These are phyloP conservation scores for Dolichotis patagonum DNA, from an alignment of 2,113 vertebrate species.

Conservation along the genomic window DNA sequence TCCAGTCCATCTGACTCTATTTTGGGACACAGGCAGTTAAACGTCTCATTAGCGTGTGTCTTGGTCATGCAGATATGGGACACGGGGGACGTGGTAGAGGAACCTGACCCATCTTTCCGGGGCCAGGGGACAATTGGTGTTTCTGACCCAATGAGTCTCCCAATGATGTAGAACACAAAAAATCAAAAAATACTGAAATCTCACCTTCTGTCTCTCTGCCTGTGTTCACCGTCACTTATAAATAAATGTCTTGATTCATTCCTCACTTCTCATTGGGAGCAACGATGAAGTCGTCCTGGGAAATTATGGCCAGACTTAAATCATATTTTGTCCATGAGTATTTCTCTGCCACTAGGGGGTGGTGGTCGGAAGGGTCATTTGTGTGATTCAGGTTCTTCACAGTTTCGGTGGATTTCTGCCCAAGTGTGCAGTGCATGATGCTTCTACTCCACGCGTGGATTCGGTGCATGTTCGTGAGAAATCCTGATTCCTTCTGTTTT, in stretches of 20 bases:
- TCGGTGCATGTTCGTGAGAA: fast-evolving
- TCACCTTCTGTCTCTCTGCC: background rate
- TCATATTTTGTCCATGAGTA: background rate
- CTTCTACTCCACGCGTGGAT: background rate
- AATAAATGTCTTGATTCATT: background rate
- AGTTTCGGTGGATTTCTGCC: background rate
- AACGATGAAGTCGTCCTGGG: background rate
- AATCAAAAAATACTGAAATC: too few species aligned
- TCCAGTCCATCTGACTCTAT: background rate
- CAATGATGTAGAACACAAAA: fast-evolving
- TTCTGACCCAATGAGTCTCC: background rate
- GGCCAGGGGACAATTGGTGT: fast-evolving
- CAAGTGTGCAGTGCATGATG: fast-evolving
- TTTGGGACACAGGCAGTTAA: background rate
- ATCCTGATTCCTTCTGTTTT: background rate
- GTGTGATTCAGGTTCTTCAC: background rate
- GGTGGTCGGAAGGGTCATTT: background rate
- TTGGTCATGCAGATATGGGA: too few species aligned
- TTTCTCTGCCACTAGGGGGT: background rate
- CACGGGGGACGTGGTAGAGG: fast-evolving
- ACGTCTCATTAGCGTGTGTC: fast-evolving
- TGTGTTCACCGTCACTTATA: too few species aligned
- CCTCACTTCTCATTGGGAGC: background rate
- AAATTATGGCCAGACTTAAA: background rate
- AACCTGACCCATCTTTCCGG: background rate